Conservation (phyloP, 2,113 vertebrate species). For the Cardinalis cardinalis region DNA sequence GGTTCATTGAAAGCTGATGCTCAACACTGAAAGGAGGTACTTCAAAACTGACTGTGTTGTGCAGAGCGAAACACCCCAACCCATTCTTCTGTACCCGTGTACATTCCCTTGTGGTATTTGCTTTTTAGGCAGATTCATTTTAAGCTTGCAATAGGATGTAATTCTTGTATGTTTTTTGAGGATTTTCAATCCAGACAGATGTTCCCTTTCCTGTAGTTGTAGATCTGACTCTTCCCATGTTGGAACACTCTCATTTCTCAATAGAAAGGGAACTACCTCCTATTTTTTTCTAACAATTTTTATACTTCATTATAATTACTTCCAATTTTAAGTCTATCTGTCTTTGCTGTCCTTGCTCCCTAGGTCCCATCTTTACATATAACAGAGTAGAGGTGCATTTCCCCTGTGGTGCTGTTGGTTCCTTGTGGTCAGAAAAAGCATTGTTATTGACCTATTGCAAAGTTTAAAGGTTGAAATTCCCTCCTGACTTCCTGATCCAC, state of each 20-base stretch:
- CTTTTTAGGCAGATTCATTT: neutral
- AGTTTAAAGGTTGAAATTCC: neutral
- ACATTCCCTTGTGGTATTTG: neutral
- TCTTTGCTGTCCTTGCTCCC: neutral
- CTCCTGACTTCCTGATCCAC: neutral
- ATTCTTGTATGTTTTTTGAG: neutral
- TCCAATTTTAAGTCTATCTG: neutral
- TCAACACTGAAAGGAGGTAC: neutral
- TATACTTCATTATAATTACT: neutral
- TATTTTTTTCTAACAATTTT: neutral
- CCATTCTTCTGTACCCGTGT: neutral
- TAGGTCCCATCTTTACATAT: neutral
- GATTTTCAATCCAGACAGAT: neutral
- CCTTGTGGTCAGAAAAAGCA: neutral
- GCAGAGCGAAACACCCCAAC: neutral
- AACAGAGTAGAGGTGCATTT: neutral
- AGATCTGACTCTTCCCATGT: neutral
- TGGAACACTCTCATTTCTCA: accelerated
- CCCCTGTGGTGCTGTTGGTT: neutral
- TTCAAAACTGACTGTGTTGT: neutral
- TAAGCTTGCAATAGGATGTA: neutral
- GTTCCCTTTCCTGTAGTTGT: neutral
- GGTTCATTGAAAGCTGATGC: neutral
- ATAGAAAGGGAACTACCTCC: neutral
- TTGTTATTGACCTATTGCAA: neutral